Percentiles rank a stretch among this genome's conserved stretches.
Evolutionary conservation across 2,797 vertebrate genomes (phyloP).

Genomic region (Xenopus petersii): DNA sequence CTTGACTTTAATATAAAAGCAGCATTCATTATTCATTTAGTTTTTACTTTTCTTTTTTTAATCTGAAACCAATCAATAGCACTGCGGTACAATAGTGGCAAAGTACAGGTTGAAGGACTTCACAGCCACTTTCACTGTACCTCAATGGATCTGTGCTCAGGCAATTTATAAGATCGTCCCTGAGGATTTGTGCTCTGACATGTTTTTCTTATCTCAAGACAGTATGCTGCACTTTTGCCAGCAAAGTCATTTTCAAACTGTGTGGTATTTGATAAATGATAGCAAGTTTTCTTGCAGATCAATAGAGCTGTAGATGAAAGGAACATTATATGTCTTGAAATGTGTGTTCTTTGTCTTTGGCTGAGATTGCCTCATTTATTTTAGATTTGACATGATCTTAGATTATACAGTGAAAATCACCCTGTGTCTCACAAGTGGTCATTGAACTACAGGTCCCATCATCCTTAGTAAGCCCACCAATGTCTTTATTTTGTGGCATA

Average conservation of each 20-base stretch:
- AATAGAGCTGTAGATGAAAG: not conserved
- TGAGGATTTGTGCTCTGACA: not conserved
- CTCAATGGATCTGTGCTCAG: not conserved
- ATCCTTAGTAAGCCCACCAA: no score
- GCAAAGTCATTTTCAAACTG: not conserved
- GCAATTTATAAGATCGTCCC: not conserved
- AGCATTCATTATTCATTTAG: no score
- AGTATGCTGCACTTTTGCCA: not conserved
- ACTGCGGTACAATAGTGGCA: not conserved
- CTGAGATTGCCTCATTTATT: not conserved
- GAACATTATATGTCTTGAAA: slow-evolving; percentile 8
- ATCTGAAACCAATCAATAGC: slow-evolving; percentile 19
- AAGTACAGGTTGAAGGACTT: not conserved
- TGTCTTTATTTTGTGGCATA: no score
- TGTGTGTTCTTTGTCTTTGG: not conserved
- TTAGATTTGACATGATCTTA: no score
- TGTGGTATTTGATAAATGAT: slow-evolving; percentile 6
- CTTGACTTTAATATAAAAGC: no score
- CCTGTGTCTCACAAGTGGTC: no score
- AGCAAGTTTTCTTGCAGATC: not conserved
- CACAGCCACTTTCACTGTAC: not conserved
- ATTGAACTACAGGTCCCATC: no score
- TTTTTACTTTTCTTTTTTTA: not conserved
- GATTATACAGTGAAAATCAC: no score
- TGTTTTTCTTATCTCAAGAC: slow-evolving; percentile 2